Base-by-base conservation (phyloP, 2,888 invertebrate genomes). In the Campaea margaritaria region DNA sequence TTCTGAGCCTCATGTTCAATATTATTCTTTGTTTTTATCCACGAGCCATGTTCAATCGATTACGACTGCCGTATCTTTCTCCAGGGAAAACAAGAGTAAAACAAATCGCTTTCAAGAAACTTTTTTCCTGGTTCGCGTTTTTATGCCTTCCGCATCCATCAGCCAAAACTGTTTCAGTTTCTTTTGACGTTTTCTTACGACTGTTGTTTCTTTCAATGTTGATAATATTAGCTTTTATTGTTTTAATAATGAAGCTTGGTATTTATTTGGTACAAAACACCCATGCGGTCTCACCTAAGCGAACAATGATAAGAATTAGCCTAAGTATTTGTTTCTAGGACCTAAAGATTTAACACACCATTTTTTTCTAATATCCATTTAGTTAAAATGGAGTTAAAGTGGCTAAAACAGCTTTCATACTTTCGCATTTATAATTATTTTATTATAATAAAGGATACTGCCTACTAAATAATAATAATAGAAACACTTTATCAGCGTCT, bases 31-130 rank as follows among this genome's bases (percentile, higher is more conserved):
- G 52, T 55, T 58, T 58, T 52, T 46, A 34, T 45, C 34, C 49
- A 54, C 68, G 49, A 60, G 62, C 62, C 45, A 62, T 66, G 58
- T 66, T 68, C 57, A 59, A 74, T 75, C 69, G 66, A 76, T 74
- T 65, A 64, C 63, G 47, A 44, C 2, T 61, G 60, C 51, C 51
- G 57, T 62, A 56, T 61, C 58, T 55, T 64, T 59, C 72, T 68
- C 71, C 45, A 42, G 67, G 69, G 75, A 68, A 64, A 61, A 67
- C 61, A 55, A 43, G 57, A 64, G 56, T 64, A 65, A 73, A 73
- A 76, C 75, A 68, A 75, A 75, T 74, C 68, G 68, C 39, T 66
- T 59, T 43, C 14, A 41, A 45, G 31, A 64, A 66, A 48, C 64
- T 59, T 54, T 45, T 42, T 58, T 49, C 50, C 53, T 53, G 58